phyloP scores from a whole-genome alignment of 64 coral and sea anemone genomes.

The Stichodactyla mertensii region DNA sequence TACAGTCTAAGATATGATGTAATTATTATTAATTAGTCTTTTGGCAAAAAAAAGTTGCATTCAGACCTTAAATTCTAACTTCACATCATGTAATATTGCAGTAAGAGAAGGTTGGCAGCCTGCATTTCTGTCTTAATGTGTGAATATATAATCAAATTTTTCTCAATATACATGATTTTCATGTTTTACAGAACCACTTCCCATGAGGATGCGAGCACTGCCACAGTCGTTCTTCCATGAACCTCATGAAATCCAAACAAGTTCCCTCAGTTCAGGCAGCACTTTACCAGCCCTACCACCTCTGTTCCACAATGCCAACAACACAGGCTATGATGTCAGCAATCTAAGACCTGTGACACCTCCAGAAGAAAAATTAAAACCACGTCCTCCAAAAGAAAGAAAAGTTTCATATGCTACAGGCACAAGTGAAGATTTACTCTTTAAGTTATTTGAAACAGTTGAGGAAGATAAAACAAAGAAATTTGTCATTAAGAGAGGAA shows the following conservation, averaged over 20 bases:
- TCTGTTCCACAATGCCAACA: slow-evolving; percentile 92
- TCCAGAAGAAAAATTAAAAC: slow-evolving; percentile 69
- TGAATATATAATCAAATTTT: too few species aligned
- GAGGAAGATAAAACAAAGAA: slow-evolving; percentile 87
- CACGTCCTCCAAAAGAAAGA: slow-evolving; percentile 73
- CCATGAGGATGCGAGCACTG: slow-evolving; percentile 86
- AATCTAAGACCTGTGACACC: slow-evolving; percentile 82
- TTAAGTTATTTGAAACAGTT: slow-evolving; percentile 92
- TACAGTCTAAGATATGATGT: too few species aligned
- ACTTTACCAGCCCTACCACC: slow-evolving; percentile 72
- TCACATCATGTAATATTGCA: too few species aligned
- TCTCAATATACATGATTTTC: background rate
- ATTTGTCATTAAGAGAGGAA: slow-evolving; percentile 91
- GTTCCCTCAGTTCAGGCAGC: slow-evolving; percentile 75
- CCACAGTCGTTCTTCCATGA: slow-evolving; percentile 99
- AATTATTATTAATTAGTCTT: too few species aligned
- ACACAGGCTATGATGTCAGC: slow-evolving; percentile 78
- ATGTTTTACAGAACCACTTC: slow-evolving; percentile 60
- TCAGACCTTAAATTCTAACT: too few species aligned
- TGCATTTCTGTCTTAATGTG: too few species aligned
- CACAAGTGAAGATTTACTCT: slow-evolving; percentile 79
- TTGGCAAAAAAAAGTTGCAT: too few species aligned
- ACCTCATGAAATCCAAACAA: slow-evolving; percentile 78
- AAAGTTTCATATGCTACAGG: slow-evolving; percentile 55
- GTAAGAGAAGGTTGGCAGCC: too few species aligned